Conservation (phyloP, 2,113 vertebrate species). For the Dunckerocampus dactyliophorus region DNA sequence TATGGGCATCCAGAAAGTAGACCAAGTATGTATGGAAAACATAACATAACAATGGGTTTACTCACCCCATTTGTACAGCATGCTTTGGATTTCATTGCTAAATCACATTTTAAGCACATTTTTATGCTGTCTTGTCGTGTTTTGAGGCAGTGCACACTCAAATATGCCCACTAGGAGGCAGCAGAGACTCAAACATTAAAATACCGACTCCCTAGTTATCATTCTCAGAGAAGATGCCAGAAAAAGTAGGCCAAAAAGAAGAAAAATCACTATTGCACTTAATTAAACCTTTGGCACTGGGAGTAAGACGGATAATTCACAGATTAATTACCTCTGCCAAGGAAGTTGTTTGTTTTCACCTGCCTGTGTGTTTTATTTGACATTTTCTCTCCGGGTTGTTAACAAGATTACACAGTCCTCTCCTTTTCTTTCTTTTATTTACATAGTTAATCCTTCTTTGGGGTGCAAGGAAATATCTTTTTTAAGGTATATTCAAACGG, state of each 20-base stretch:
- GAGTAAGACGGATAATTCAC: neutral
- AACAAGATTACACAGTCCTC: neutral
- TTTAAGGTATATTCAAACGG: neutral
- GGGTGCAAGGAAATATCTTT: neutral
- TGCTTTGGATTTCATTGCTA: neutral
- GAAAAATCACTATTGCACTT: neutral
- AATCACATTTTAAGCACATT: neutral
- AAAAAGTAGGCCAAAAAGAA: neutral
- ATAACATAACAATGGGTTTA: too few relatives aligned
- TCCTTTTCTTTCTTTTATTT: neutral
- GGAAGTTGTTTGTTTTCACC: neutral
- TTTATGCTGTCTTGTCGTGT: neutral
- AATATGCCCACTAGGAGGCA: conserved; percentile 51
- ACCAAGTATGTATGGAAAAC: too few relatives aligned
- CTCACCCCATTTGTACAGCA: too few relatives aligned
- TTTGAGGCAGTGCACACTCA: neutral
- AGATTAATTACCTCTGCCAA: neutral
- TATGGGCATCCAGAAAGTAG: too few relatives aligned
- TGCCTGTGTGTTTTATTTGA: neutral
- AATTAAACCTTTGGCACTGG: neutral
- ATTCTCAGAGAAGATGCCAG: neutral
- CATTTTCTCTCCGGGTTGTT: neutral
- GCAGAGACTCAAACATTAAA: conserved; percentile 34
- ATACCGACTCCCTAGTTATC: neutral
- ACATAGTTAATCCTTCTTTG: conserved; percentile 1